Evolutionary conservation across 2,888 invertebrate species (phyloP).

Genomic region (Prenolepis imparis): DNA sequence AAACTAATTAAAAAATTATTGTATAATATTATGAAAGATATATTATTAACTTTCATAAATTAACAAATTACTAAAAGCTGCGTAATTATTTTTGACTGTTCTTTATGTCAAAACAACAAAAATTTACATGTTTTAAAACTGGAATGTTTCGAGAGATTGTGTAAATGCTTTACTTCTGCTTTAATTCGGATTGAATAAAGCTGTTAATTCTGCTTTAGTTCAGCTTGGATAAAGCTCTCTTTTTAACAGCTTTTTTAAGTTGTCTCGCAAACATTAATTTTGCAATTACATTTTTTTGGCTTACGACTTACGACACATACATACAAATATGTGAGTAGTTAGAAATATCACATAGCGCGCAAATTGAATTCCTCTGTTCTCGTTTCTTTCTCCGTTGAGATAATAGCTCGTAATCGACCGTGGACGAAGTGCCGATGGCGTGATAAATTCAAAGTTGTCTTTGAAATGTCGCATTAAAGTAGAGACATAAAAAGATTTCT

Average conservation of each 20-base stretch:
- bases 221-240: conserved; percentile 36
- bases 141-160: conserved; percentile 13
- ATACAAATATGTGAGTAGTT: conserved; percentile 9
- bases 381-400: conserved; percentile 20
- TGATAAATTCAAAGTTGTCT: conserved; percentile 37
- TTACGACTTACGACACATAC: neutral
- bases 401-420: conserved; percentile 31
- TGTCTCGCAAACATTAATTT: conserved; percentile 36
- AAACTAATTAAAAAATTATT: conserved; percentile 14
- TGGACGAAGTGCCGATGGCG: neutral
- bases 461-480: conserved; percentile 28
- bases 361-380: conserved; percentile 3
- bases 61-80: neutral
- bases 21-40: neutral
- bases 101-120: neutral
- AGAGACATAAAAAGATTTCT: conserved; percentile 22
- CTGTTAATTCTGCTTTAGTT: conserved; percentile 46
- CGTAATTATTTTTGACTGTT: neutral
- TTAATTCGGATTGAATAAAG: conserved; percentile 48
- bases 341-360: conserved; percentile 28
- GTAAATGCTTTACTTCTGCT: conserved; percentile 34
- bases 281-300: conserved; percentile 22
- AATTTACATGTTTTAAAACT: conserved; percentile 6
- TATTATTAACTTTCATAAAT: neutral
- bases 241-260: conserved; percentile 43